A percentile compares a stretch with the other conserved stretches of the same genome.
These are phyloP conservation scores for Tipula vernalis DNA, from an alignment of 2,888 invertebrate species.

Conservation along the genomic window DNA sequence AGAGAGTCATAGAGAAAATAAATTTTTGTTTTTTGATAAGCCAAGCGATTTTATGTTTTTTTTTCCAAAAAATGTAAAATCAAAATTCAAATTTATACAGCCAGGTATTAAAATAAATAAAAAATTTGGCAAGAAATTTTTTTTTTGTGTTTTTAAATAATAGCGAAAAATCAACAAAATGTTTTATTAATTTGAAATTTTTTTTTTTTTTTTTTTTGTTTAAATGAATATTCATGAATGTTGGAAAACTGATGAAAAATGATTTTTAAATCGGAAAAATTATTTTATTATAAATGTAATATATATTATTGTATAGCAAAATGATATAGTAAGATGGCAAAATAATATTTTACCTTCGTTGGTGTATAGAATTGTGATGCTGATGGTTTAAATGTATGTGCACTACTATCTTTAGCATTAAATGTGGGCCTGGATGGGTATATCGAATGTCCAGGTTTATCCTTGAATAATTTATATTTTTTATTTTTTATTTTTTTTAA, in stretches of 20 bases:
- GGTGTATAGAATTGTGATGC: not conserved
- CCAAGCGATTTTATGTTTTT: not conserved
- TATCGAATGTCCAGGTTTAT: not conserved
- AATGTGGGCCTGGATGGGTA: slow-evolving; percentile 7
- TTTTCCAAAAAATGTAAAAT: not conserved
- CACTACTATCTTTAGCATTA: not conserved
- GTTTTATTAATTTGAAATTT: not conserved
- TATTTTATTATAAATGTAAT: not conserved
- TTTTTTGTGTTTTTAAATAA: not conserved
- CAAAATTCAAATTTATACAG: not conserved
- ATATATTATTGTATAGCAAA: not conserved
- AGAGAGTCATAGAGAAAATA: not conserved
- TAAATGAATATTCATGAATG: not conserved
- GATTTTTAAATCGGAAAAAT: not conserved
- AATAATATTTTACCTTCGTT: not conserved
- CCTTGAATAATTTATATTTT: not conserved
- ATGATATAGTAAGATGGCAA: not conserved
- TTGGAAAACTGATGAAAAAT: not conserved
- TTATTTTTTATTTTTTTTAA: not conserved
- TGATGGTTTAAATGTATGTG: not conserved
- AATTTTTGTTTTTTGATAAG: not conserved
- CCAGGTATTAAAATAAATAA: not conserved
- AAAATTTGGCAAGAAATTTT: not conserved
- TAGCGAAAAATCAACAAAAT: slow-evolving; percentile 4
- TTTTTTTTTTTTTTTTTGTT: too few relatives aligned